Base-by-base conservation (phyloP, 2,113 vertebrate genomes). In the Vanacampus margaritifer region DNA sequence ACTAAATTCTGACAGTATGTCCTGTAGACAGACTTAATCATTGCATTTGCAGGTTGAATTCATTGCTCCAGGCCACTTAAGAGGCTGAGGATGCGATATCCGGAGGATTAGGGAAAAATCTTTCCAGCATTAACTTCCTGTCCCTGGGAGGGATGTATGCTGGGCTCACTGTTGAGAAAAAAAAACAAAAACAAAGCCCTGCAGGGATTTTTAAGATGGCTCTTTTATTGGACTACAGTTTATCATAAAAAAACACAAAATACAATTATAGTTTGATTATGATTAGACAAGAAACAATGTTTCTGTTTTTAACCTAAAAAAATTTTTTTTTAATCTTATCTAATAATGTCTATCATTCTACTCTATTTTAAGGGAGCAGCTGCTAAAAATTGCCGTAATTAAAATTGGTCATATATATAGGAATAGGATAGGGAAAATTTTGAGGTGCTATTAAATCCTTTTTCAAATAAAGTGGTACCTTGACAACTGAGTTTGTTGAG, bases 81-180 rank as follows among this genome's bases (percentile, higher is more conserved):
- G 26, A 73, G 56, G 51, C 10, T 60, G 26, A 70, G 64, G 61
- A 73, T 67, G 28, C 62, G 72, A 73, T 79, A 73, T 57, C 54
- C 54, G 67, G 58, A 66, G 64, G 68, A 69, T 74, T 64, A 73
- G 67, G 46, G 67, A 26, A 69, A 73, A 75, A 79, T 79, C 68
- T 50, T 24, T 76, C 68, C 1, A 26, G 66, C 43, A 35, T 80
- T 75, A 77, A 41, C 39, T 36, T 74, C 37, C 17, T 0, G 3
- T 62, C 46, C 51, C 8, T 26, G 23, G 41, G 43, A 57, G 39
- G 68, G 36, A 78, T 62, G 46, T 62, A 67, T 23, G 45, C 5
- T 16, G n/a, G 61, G 41, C 36, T 66, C 37, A 62, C 14, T 21
- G 60, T 39, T 72, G 64, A 37, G 32, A 1, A n/a, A 1, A 9